Percentiles rank a stretch among this genome's conserved stretches.
Evolutionary conservation across 2,888 invertebrate species (phyloP).

Genomic region (Papilio elwesi): DNA sequence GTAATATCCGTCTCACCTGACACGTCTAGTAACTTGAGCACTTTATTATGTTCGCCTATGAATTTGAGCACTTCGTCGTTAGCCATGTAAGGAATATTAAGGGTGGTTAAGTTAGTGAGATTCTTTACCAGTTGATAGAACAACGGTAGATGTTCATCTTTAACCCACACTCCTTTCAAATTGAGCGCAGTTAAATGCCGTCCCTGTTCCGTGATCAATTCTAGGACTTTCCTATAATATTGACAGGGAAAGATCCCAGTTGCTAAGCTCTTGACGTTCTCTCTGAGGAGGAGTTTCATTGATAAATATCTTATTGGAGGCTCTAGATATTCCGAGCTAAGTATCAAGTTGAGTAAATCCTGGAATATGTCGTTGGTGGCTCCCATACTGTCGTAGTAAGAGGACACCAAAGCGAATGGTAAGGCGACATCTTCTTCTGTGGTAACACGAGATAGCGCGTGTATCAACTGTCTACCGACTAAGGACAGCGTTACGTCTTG

Average conservation of each 20-base stretch:
- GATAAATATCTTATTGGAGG: constrained; percentile 87
- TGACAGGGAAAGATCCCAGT: constrained; percentile 89
- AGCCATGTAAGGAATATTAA: constrained; percentile 88
- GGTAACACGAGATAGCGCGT: constrained; percentile 85
- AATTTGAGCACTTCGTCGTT: constrained; percentile 87
- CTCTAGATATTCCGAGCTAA: constrained; percentile 87
- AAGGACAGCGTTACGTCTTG: constrained; percentile 85
- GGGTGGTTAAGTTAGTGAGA: constrained; percentile 83
- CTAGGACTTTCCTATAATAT: constrained; percentile 88
- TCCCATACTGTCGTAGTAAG: constrained; percentile 84
- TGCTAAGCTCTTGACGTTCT: constrained; percentile 86
- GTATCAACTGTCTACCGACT: constrained; percentile 85
- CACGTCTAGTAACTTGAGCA: constrained; percentile 86
- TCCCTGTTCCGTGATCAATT: constrained; percentile 86
- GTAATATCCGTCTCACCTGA: constrained; percentile 89
- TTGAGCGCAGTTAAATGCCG: constrained; percentile 86
- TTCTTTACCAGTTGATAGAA: constrained; percentile 85
- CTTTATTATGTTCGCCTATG: constrained; percentile 82
- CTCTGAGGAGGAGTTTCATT: constrained; percentile 86
- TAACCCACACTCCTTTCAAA: constrained; percentile 89
- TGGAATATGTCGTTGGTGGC: constrained; percentile 88
- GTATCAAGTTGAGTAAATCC: constrained; percentile 86
- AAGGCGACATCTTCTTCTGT: constrained; percentile 84
- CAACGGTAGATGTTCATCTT: constrained; percentile 86
- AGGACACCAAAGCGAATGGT: constrained; percentile 84